A percentile compares a stretch with the other conserved stretches of the same genome.
These are phyloP conservation scores for Eumacrocentrus americanus DNA, from an alignment of 2,888 invertebrate genomes.

Conservation along the genomic window DNA sequence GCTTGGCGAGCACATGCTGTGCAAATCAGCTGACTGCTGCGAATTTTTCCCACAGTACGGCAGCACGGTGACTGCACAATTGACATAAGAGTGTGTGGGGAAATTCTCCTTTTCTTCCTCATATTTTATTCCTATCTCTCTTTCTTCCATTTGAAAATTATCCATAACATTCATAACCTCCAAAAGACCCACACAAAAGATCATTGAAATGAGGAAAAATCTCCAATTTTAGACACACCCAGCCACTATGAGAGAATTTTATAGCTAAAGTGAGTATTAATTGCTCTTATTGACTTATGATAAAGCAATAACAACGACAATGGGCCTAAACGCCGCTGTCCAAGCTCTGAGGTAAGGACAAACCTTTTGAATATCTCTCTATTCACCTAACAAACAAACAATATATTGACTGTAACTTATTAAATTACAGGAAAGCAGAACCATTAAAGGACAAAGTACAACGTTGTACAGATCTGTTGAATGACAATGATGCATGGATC, in stretches of 20 bases:
- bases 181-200: background rate
- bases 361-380: too few species aligned
- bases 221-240: background rate
- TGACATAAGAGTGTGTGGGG: too few species aligned
- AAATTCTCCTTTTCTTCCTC: too few species aligned
- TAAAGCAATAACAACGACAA: background rate
- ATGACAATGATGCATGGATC: constrained; percentile 64
- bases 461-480: constrained; percentile 66
- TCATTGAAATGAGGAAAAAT: background rate
- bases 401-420: too few species aligned
- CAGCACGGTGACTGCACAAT: too few species aligned
- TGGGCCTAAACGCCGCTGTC: constrained; percentile 69
- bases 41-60: too few species aligned
- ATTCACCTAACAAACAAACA: too few species aligned
- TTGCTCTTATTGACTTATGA: background rate
- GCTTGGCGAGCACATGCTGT: too few species aligned
- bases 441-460: constrained; percentile 74
- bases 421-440: constrained; percentile 71
- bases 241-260: background rate
- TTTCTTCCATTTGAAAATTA: too few species aligned
- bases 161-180: background rate
- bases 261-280: background rate
- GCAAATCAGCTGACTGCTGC: too few species aligned
- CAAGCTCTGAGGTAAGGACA: constrained; percentile 76
- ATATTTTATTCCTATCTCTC: too few species aligned